Conservation (phyloP, 1,140 invertebrate species). For the Paracyclopina nana region DNA sequence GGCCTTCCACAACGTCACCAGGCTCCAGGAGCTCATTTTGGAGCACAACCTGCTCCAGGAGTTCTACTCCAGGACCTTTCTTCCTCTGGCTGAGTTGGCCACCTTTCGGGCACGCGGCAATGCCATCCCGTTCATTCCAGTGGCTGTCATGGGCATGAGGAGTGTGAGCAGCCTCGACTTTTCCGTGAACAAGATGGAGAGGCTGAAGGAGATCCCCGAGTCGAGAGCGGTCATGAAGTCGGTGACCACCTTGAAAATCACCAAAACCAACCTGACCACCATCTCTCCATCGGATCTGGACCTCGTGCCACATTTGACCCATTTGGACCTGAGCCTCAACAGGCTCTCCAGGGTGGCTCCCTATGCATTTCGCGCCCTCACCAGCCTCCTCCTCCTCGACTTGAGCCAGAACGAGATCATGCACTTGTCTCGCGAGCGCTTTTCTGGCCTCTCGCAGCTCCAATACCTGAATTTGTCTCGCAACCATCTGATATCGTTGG, state of each 20-base stretch:
- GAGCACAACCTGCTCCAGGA: slow-evolving; percentile 53
- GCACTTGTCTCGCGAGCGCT: slow-evolving; percentile 56
- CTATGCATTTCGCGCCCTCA: slow-evolving; percentile 53
- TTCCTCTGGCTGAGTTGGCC: slow-evolving; percentile 1
- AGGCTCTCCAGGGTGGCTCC: slow-evolving; percentile 57
- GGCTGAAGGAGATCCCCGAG: slow-evolving; percentile 36
- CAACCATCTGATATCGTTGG: slow-evolving; percentile 56
- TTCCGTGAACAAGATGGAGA: slow-evolving; percentile 52
- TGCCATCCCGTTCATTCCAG: slow-evolving; percentile 25
- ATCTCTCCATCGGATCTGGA: slow-evolving; percentile 70
- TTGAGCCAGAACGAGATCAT: slow-evolving; percentile 63
- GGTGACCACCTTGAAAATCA: slow-evolving; percentile 56
- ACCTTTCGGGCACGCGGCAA: background rate
- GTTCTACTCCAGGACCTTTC: slow-evolving; percentile 37
- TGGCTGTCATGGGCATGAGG: slow-evolving; percentile 50
- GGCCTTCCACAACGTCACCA: slow-evolving; percentile 46
- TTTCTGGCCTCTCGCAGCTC: slow-evolving; percentile 50
- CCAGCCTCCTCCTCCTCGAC: slow-evolving; percentile 53
- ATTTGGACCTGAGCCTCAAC: slow-evolving; percentile 49
- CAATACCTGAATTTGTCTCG: slow-evolving; percentile 55
- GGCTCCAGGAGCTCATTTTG: slow-evolving; percentile 41
- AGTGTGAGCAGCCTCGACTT: slow-evolving; percentile 51
- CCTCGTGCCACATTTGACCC: slow-evolving; percentile 53
- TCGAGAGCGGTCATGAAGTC: slow-evolving; percentile 39
- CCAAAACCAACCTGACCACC: slow-evolving; percentile 57